Evolutionary conservation across 1,140 invertebrate species (phyloP).

Genomic region (Oscheius sp.): DNA sequence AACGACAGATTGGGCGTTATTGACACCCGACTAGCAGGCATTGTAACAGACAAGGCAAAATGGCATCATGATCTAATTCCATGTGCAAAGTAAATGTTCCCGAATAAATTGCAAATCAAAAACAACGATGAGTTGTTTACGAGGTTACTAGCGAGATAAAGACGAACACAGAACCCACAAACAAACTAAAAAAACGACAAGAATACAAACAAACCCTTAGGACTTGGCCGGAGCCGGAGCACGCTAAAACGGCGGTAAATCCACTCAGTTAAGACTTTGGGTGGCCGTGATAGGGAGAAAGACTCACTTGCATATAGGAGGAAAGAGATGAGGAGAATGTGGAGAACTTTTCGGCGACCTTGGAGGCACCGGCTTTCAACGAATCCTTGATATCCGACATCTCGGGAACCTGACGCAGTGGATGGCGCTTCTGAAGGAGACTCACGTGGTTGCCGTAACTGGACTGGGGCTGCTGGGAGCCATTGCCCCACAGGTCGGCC

Average conservation of each 20-base stretch:
- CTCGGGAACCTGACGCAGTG: slow-evolving; percentile 69
- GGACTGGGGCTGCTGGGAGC: slow-evolving; percentile 16
- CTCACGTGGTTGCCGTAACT: slow-evolving; percentile 33
- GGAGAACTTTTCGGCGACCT: slow-evolving; percentile 88
- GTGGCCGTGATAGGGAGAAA: neutral
- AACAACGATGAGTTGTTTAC: no score
- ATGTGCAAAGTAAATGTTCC: no score
- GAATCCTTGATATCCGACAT: slow-evolving; percentile 93
- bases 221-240: slow-evolving; percentile 6
- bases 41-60: no score
- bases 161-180: neutral
- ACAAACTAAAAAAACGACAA: neutral
- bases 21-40: no score
- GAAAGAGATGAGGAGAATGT: slow-evolving; percentile 77
- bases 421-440: slow-evolving; percentile 14
- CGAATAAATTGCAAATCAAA: no score
- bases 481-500: slow-evolving; percentile 83
- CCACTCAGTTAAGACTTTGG: neutral
- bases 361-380: slow-evolving; percentile 88
- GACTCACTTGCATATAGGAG: slow-evolving; percentile 26
- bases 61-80: no score
- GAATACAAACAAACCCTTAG: neutral
- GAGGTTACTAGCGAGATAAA: no score
- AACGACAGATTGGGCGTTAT: no score
- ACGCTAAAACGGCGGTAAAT: neutral